These are phyloP conservation scores for Paracyprichromis sp. DNA, from an alignment of 2,113 vertebrate genomes.

Conservation along the genomic window DNA sequence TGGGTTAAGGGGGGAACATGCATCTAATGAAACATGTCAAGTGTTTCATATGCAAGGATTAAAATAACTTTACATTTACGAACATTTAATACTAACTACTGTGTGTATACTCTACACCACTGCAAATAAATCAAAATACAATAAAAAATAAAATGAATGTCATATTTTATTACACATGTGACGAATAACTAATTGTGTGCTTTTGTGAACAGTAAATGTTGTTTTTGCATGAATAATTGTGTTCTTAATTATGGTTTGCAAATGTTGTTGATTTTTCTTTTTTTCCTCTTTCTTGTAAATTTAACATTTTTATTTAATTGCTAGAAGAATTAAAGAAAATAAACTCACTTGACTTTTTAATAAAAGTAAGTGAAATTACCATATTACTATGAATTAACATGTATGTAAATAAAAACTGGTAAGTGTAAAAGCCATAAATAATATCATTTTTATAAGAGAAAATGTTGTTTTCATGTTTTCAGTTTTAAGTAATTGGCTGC, in stretches of 20 bases:
- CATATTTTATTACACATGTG: not conserved
- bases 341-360: not conserved
- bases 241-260: not conserved
- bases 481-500: not conserved
- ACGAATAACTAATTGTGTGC: fast-evolving
- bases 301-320: not conserved
- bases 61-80: not conserved
- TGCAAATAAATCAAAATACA: not conserved
- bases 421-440: fast-evolving
- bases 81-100: not conserved
- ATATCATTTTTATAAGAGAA: not conserved
- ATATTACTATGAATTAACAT: not conserved
- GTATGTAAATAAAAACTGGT: not conserved
- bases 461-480: fast-evolving
- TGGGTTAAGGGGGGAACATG: not conserved
- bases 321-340: not conserved
- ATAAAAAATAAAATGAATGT: not conserved
- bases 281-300: not conserved
- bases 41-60: not conserved
- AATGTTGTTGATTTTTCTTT: not conserved
- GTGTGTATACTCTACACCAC: not conserved
- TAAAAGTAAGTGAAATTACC: not conserved
- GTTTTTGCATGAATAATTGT: not conserved
- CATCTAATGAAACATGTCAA: not conserved
- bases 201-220: not conserved